Conservation (phyloP, 2,797 vertebrate genomes). For the Linurgus olivaceus region DNA sequence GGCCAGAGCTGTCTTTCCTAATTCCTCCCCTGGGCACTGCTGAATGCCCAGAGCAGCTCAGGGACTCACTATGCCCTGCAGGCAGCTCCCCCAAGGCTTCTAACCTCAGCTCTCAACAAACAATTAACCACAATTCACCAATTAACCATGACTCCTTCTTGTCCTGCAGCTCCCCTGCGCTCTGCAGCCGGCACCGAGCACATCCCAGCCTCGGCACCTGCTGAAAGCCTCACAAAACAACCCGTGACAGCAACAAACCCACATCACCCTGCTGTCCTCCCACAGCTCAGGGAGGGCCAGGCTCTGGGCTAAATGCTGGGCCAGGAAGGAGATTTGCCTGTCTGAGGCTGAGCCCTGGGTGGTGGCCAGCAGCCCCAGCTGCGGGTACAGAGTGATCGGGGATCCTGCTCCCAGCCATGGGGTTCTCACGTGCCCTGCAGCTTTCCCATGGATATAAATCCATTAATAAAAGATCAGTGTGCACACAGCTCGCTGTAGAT, state of each 20-base stretch:
- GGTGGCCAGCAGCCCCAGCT: neutral
- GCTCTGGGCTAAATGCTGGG: neutral
- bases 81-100: neutral
- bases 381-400: accelerated
- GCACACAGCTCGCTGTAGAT: slow-evolving; percentile 19
- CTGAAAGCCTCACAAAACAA: neutral
- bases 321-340: neutral
- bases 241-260: neutral
- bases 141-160: neutral
- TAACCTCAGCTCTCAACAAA: neutral
- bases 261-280: neutral
- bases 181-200: neutral
- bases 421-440: neutral
- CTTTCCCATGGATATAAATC: neutral
- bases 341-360: neutral
- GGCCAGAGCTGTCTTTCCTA: neutral
- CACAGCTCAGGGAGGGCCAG: neutral
- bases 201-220: neutral
- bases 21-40: accelerated
- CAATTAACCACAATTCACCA: accelerated
- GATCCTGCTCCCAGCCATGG: neutral
- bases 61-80: neutral
- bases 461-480: slow-evolving; percentile 18
- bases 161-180: neutral
- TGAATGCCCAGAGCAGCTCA: neutral